phyloP scores from a whole-genome alignment of 2,113 vertebrate species.

The Capra hircus region DNA sequence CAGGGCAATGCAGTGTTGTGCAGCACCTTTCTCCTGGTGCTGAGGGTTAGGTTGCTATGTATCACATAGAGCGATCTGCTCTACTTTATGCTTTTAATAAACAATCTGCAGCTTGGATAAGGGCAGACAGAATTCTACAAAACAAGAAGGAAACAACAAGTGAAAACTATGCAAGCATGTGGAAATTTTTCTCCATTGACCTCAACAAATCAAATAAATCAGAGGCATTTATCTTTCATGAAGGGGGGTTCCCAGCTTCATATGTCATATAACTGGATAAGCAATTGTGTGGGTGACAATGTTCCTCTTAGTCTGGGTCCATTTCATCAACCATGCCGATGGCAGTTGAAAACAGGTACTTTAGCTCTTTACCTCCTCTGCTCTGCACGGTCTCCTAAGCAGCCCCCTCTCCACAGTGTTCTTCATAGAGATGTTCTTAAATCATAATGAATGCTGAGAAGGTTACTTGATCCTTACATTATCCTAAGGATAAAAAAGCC shows the following conservation, averaged over 20 bases:
- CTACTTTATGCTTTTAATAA: not conserved
- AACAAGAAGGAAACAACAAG: not conserved
- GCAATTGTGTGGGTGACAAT: not conserved
- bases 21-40: not conserved
- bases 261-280: not conserved
- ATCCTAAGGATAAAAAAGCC: not conserved
- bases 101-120: not conserved
- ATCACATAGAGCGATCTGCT: not conserved
- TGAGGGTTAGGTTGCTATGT: not conserved
- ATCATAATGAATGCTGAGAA: not conserved
- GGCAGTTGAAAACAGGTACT: not conserved
- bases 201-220: conserved; percentile 10
- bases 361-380: not conserved
- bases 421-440: not conserved
- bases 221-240: not conserved
- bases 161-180: not conserved
- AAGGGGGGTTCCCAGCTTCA: not conserved
- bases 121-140: not conserved
- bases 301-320: not conserved
- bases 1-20: not conserved
- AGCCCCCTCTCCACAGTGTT: not conserved
- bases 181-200: not conserved
- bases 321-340: not conserved
- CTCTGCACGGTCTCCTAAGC: not conserved
- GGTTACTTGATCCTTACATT: not conserved